Base-by-base conservation (phyloP, 2,797 vertebrate species). In the Aphelocoma californica region DNA sequence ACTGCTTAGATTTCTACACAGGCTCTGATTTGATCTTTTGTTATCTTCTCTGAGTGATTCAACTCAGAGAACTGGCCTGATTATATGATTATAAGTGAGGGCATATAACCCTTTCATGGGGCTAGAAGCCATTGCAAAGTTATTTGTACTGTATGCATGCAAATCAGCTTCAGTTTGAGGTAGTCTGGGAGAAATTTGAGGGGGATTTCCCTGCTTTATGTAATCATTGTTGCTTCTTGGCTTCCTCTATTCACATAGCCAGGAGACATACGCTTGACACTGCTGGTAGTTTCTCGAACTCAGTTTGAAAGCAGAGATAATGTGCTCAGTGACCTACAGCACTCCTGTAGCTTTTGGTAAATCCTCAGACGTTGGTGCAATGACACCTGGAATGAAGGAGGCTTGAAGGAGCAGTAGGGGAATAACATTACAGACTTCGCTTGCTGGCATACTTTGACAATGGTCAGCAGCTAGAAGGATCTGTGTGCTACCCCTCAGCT, bases 171-270 rank as follows among this genome's bases (percentile, higher is more conserved):
- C 61, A 77, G 74, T 91, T 82, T 54, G 72, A 94, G 81, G 88
- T 70, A 81, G 58, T 54, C 50, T 80, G 47, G n/a, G 42, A 93
- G 86, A 93, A 78, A n/a, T 74, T 40, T 58, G 78, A 88, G 54
- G 95, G 92, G 92, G 57, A 95, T 95, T 97, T 95, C 93, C 96
- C 93, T 73, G 69, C 70, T 77, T 93, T 90, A 90, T 94, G 86
- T 90, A 95, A 92, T 87, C 72, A 14, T 40, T 88, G 62, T 58
- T 93, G 72, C 56, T 81, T 92, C 77, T 92, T 67, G 88, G 71
- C 84, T 96, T 96, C 92, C 93, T 91, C 87, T 88, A 14, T 93
- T 94, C 83, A 70, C 57, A 81, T 29, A 53, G 72, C 71, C 69
- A 51, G 74, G 45, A 93, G 61, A 82, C 71, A 36, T 1, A 93